These are phyloP conservation scores for Emys orbicularis DNA, from an alignment of 2,797 vertebrate genomes.

Conservation along the genomic window DNA sequence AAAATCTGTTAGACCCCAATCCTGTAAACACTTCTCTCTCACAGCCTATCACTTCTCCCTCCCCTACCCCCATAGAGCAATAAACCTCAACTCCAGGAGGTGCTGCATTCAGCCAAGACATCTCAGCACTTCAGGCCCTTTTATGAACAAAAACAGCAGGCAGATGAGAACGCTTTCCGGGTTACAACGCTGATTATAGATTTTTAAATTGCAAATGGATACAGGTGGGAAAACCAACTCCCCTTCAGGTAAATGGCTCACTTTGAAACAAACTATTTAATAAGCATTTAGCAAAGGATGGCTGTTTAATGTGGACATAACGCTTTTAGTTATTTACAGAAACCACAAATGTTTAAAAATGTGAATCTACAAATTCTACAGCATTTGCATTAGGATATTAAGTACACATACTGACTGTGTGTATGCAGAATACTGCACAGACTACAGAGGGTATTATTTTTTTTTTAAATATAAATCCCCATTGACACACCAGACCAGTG, in stretches of 20 bases:
- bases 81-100: fast-evolving
- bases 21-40: fast-evolving
- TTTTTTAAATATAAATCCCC: background rate
- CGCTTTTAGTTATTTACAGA: slow-evolving; percentile 44
- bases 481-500: background rate
- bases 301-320: slow-evolving; percentile 23
- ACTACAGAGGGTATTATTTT: background rate
- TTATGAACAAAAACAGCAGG: background rate
- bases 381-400: slow-evolving; percentile 22
- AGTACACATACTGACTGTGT: background rate
- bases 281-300: slow-evolving; percentile 13
- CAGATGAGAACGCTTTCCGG: background rate
- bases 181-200: background rate
- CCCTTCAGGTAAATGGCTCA: background rate
- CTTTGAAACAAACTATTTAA: slow-evolving; percentile 48
- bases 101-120: background rate
- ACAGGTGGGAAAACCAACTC: slow-evolving; percentile 3
- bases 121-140: background rate
- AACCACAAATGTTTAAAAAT: slow-evolving; percentile 54
- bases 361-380: slow-evolving; percentile 53
- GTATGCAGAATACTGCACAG: slow-evolving; percentile 10
- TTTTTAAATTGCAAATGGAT: slow-evolving; percentile 40
- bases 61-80: background rate
- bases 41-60: background rate
- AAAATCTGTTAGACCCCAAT: background rate